Conservation (phyloP, 2,888 invertebrate species). For the Xestia ashworthii region DNA sequence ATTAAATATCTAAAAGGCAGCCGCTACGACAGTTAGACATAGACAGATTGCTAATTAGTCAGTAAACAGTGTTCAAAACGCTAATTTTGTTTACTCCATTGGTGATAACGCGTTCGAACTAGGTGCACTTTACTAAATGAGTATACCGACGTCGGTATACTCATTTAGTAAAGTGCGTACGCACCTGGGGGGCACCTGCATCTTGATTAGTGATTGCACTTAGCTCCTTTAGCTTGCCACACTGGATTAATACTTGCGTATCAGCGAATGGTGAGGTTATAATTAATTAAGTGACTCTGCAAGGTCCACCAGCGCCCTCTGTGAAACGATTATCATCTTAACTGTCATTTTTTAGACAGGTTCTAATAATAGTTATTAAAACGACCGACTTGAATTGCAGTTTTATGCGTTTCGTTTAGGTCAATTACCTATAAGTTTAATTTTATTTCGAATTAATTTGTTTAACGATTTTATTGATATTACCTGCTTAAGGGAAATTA, state of each 20-base stretch:
- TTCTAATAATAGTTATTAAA: conserved; percentile 69
- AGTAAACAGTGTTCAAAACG: conserved; percentile 68
- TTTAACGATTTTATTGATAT: neutral
- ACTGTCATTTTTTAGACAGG: conserved; percentile 73
- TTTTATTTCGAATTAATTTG: neutral
- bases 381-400: conserved; percentile 31
- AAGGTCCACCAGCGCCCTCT: conserved; percentile 67
- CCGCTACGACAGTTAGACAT: conserved; percentile 50
- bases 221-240: conserved; percentile 80
- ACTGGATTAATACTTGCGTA: conserved; percentile 82
- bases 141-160: conserved; percentile 70
- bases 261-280: conserved; percentile 82
- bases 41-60: conserved; percentile 66
- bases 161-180: too few species aligned
- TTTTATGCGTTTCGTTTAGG: conserved; percentile 37
- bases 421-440: conserved; percentile 17
- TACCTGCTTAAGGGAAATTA: neutral
- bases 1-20: conserved; percentile 30
- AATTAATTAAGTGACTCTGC: conserved; percentile 83
- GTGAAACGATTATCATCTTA: conserved; percentile 71
- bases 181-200: conserved; percentile 87
- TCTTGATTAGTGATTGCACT: conserved; percentile 88
- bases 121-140: conserved; percentile 81
- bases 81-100: conserved; percentile 75
- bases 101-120: conserved; percentile 72